Base-by-base conservation (phyloP, 2,797 vertebrate species). In the Centropyge bicolor region DNA sequence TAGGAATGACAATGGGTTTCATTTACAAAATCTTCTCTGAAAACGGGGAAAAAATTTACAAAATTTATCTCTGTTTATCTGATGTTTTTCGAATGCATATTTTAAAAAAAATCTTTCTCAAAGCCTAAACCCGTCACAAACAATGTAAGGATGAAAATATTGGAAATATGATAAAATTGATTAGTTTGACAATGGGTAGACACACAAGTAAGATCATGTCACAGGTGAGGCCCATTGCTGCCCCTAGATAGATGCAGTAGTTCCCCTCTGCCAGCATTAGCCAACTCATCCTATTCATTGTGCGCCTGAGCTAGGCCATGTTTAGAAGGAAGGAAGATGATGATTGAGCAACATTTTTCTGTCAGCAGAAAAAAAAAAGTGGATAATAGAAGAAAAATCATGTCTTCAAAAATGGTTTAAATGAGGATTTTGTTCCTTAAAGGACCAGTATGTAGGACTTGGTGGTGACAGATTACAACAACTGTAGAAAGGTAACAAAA, bases 221-320 rank as follows among this genome's bases (percentile, higher is more conserved):
- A 51, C 3, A 38, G 11, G 13, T 52, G 13, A 41, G 20, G 7
- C 16, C 13, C 31, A 8, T 40, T 70, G 35, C 27, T 51, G 7
- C 22, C 16, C 10, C 16, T 2, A 13, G 9, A 48, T 13, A 35
- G 45, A 64, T 14, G 10, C 4, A n/a, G n/a, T n/a, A n/a, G 46
- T 64, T 66, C 24, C 68, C 31, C 19, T 75, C 36, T 43, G 36
- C 46, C 52, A 68, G 63, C 51, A 51, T 51, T 4, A 8, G 20
- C 45, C 12, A 20, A 71, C 49, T 66, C 31, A 41, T 61, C 66
- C 11, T 49, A 13, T 70, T 72, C 2, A 49, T 66, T 74, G 67
- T 6, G 20, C 35, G 35, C 40, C 17, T 20, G 19, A 67, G 22
- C 11, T 20, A 24, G 41, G 17, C 43, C 22, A 31, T 67, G 20